A percentile compares a stretch with the other conserved stretches of the same genome.
Conservation (phyloP, 2,888 invertebrate species). For the Athetis lepigone region DNA sequence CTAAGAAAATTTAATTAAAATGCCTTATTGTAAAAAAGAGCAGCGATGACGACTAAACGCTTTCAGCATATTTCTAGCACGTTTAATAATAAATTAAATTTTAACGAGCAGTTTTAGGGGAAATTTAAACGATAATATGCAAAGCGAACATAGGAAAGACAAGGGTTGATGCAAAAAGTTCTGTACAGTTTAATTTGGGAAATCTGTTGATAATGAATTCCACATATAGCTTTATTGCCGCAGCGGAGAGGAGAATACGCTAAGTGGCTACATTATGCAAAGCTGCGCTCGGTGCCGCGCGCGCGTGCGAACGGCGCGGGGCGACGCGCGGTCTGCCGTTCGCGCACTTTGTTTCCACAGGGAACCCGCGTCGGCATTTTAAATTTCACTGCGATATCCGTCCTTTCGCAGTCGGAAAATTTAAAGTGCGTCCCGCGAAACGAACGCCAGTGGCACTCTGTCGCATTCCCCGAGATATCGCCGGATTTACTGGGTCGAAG, state of each 20-base stretch:
- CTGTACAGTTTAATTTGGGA: conserved; percentile 51
- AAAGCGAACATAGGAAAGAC: conserved; percentile 37
- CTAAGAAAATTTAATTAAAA: conserved; percentile 64
- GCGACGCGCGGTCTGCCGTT: conserved; percentile 40
- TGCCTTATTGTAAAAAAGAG: conserved; percentile 56
- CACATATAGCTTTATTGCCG: conserved; percentile 71
- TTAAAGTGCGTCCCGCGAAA: conserved; percentile 85
- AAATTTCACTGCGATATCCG: conserved; percentile 82
- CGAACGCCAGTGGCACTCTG: conserved; percentile 83
- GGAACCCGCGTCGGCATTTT: conserved; percentile 77
- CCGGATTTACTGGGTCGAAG: conserved; percentile 86
- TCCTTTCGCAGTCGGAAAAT: conserved; percentile 81
- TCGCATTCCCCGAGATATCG: conserved; percentile 87
- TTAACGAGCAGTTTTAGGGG: conserved; percentile 54
- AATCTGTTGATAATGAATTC: conserved; percentile 72
- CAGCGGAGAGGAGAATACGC: conserved; percentile 65
- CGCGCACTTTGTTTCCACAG: conserved; percentile 75
- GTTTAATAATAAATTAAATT: conserved; percentile 61
- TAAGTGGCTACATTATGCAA: conserved; percentile 82
- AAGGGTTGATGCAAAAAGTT: conserved; percentile 55
- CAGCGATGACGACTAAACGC: conserved; percentile 49
- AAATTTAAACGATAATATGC: conserved; percentile 54
- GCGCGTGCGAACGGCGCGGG: conserved; percentile 38
- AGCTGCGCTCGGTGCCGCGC: conserved; percentile 66
- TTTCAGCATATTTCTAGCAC: conserved; percentile 57